These are phyloP conservation scores for Dryococelus australis DNA, from an alignment of 2,888 invertebrate species.

Conservation along the genomic window DNA sequence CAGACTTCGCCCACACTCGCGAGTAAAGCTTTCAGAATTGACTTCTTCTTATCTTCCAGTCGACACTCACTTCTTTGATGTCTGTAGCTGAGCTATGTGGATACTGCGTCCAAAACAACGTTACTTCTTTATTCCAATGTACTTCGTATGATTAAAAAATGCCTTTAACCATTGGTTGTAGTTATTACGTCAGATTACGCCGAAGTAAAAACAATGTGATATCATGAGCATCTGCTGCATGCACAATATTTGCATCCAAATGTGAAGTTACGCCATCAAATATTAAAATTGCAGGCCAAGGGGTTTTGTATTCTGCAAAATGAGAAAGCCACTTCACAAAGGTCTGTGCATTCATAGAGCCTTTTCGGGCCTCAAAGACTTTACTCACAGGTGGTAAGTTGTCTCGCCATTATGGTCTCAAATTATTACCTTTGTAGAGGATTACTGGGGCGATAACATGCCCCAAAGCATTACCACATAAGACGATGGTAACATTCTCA, in stretches of 20 bases:
- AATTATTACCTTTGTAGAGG: slow-evolving; percentile 48
- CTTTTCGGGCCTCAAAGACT: not conserved
- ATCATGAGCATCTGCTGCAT: slow-evolving; percentile 12
- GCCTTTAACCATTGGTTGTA: not conserved
- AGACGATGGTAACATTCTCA: slow-evolving; percentile 53
- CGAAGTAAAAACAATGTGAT: not conserved
- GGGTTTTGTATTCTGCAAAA: slow-evolving; percentile 18
- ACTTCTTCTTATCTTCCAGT: too few relatives aligned
- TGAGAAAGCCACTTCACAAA: slow-evolving; percentile 16
- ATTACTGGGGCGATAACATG: slow-evolving; percentile 52
- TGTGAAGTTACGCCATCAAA: slow-evolving; percentile 2
- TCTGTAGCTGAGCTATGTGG: too few relatives aligned
- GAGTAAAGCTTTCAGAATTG: not conserved
- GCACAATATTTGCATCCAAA: slow-evolving; percentile 17
- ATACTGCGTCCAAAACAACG: too few relatives aligned
- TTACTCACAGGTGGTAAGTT: not conserved
- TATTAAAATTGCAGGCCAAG: slow-evolving; percentile 11
- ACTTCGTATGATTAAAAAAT: not conserved
- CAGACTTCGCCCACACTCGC: not conserved
- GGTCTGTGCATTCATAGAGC: not conserved
- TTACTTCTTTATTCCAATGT: slow-evolving; percentile 4
- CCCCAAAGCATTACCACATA: slow-evolving; percentile 53
- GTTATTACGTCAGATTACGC: not conserved
- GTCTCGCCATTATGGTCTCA: slow-evolving; percentile 19
- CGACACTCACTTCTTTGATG: too few relatives aligned